A percentile compares a stretch with the other conserved stretches of the same genome.
These are phyloP conservation scores for Chaetodon trifascialis DNA, from an alignment of 2,113 vertebrate genomes.

Conservation along the genomic window DNA sequence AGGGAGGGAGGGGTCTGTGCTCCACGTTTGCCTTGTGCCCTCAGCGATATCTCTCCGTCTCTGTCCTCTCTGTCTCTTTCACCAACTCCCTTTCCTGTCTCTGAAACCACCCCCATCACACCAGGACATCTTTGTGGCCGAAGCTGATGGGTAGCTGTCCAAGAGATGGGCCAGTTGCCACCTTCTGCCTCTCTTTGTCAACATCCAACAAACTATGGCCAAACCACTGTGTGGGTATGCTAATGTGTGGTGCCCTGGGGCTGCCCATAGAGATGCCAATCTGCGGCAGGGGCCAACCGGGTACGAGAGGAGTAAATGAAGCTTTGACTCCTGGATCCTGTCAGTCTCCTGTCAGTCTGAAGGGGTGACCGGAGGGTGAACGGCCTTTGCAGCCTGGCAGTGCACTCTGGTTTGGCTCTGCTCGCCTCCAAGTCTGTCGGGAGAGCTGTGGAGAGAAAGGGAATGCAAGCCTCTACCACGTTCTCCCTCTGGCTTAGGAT, in stretches of 20 bases:
- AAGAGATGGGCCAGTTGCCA: conserved; percentile 56
- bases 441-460: conserved; percentile 1
- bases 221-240: conserved; percentile 64
- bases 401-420: conserved; percentile 26
- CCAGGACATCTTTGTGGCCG: conserved; percentile 61
- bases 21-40: conserved; percentile 42
- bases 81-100: background rate
- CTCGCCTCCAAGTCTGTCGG: background rate
- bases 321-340: conserved; percentile 61
- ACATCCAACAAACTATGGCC: conserved; percentile 58
- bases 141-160: conserved; percentile 61
- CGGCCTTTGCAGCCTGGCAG: conserved; percentile 32
- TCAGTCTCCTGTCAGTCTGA: conserved; percentile 59
- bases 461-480: conserved; percentile 30
- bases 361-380: conserved; percentile 56
- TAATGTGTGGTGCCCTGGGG: conserved; percentile 64
- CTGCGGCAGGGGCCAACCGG: conserved; percentile 36
- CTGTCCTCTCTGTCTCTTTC: conserved; percentile 1
- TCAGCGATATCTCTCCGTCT: conserved; percentile 13
- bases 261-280: conserved; percentile 62
- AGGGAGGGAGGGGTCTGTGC: conserved; percentile 22
- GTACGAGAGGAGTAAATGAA: conserved; percentile 43
- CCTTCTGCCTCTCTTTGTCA: conserved; percentile 64
- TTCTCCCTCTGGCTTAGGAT: conserved; percentile 25
- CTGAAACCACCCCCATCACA: conserved; percentile 29